Evolutionary conservation across 2,888 invertebrate genomes (phyloP), one percentile per base, ranked within the genome.

Genomic region (Galerucella nymphaeae): DNA sequence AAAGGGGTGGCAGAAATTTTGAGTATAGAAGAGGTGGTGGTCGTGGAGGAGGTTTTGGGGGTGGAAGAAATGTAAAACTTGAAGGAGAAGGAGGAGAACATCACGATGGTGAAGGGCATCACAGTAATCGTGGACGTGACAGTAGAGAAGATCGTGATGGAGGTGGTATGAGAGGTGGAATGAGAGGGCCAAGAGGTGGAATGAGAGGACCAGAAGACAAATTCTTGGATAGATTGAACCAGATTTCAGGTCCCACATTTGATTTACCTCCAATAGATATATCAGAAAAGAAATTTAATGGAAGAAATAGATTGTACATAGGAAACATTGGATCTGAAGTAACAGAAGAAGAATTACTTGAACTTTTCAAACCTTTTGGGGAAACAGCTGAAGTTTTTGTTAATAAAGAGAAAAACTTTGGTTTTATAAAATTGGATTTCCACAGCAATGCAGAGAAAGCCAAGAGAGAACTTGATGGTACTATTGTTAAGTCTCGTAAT

Each of bases 381-480:
- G 98, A 98, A 89, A 91, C 94, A 61, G 92, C 94, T 11, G 98
- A 99, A 86, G 88, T 96, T 41, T 99, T 97, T 85, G 89, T 98
- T 18, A 98, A 98, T 86, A 93, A 96, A 74, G 95, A 96, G 74
- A 98, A 98, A 86, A 97, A 97, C 84, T 99, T 99, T 88, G 98
- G 97, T 42, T 99, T 99, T 86, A 93, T 98, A 68, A 91, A 96
- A 87, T 88, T 97, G 91, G 98, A 98, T 86, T 98, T 93, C 82
- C 93, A 96, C 84, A 90, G 92, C 1, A 96, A 95, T 88, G 98
- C 98, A 45, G 98, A 98, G 85, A 94, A 93, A 82, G 99, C 98
- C 14, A 98, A 98, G 86, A 92, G 94, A 70, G 97, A 97, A 80
- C 88, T 99, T 48, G 99, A 99, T 88, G 98, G 98, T 0, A 91